These are phyloP conservation scores for Pycnomerus fuliginosus DNA, from an alignment of 2,888 invertebrate genomes.

Conservation along the genomic window DNA sequence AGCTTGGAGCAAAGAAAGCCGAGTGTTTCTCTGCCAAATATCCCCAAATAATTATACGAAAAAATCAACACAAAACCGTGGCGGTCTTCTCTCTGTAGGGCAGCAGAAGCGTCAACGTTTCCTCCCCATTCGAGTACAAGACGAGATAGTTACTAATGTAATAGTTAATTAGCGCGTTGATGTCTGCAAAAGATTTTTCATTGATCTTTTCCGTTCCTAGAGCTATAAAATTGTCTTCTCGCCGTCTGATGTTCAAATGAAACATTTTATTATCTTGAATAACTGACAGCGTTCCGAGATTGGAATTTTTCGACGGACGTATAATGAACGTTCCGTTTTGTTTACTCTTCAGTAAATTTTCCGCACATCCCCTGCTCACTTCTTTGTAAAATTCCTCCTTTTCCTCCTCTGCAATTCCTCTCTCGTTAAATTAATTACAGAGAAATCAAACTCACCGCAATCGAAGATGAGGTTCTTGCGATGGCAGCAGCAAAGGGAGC, in stretches of 20 bases:
- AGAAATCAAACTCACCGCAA: constrained; percentile 12
- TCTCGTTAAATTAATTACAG: not conserved
- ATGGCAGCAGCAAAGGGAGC: constrained; percentile 38
- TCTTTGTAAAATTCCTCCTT: constrained; percentile 59
- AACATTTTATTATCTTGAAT: constrained; percentile 57
- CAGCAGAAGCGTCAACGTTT: constrained; percentile 55
- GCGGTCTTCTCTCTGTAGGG: constrained; percentile 39
- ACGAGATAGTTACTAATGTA: constrained; percentile 58
- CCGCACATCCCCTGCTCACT: constrained; percentile 57
- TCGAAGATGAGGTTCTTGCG: constrained; percentile 6
- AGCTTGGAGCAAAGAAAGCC: no score
- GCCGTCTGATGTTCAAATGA: constrained; percentile 58
- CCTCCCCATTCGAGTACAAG: constrained; percentile 53
- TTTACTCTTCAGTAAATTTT: constrained; percentile 56
- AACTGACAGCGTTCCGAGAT: constrained; percentile 57
- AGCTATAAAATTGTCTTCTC: constrained; percentile 57
- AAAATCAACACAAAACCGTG: not conserved
- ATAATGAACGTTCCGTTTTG: constrained; percentile 63
- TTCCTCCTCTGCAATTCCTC: not conserved
- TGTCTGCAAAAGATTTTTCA: constrained; percentile 57
- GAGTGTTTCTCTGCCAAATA: no score
- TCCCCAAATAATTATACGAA: no score
- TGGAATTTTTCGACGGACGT: constrained; percentile 57
- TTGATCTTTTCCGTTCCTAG: constrained; percentile 58
- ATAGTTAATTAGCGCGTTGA: constrained; percentile 58